Percentiles rank a stretch among this genome's conserved stretches.
These are phyloP conservation scores for Euzetes globulus DNA, from an alignment of 2,888 invertebrate species.

Conservation along the genomic window DNA sequence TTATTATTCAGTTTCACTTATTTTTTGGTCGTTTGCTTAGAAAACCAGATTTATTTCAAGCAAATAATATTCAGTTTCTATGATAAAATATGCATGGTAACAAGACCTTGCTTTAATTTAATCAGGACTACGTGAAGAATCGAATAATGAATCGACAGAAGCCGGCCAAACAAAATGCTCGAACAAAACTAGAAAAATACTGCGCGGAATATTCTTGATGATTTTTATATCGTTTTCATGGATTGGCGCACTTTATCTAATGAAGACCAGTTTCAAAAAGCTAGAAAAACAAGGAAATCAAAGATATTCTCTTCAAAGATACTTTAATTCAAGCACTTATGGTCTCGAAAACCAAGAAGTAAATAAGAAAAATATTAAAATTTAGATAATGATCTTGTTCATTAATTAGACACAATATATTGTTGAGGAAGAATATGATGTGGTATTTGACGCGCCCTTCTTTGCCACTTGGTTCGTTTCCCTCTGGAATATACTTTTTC, in stretches of 20 bases:
- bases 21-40: too few species aligned
- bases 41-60: too few species aligned
- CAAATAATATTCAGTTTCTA: too few species aligned
- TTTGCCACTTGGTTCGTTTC: conserved; percentile 93
- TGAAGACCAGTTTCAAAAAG: conserved; percentile 66
- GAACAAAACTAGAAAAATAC: conserved; percentile 52
- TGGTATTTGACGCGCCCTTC: conserved; percentile 65
- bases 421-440: not conserved
- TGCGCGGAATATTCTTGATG: conserved; percentile 78
- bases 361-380: conserved; percentile 43
- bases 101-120: too few species aligned
- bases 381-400: too few species aligned
- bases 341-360: too few species aligned
- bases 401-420: not conserved
- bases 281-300: not conserved
- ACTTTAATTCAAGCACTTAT: too few species aligned
- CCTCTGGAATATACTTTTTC: conserved; percentile 81
- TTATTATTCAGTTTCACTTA: too few species aligned
- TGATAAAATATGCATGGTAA: too few species aligned
- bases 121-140: not conserved
- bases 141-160: not conserved
- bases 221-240: conserved; percentile 77
- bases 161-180: conserved; percentile 34
- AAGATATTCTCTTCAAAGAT: too few species aligned
- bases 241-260: conserved; percentile 86